A percentile compares a stretch with the other conserved stretches of the same genome.
phyloP scores from a whole-genome alignment of 2,888 invertebrate genomes.

The Rotaria sp. region DNA sequence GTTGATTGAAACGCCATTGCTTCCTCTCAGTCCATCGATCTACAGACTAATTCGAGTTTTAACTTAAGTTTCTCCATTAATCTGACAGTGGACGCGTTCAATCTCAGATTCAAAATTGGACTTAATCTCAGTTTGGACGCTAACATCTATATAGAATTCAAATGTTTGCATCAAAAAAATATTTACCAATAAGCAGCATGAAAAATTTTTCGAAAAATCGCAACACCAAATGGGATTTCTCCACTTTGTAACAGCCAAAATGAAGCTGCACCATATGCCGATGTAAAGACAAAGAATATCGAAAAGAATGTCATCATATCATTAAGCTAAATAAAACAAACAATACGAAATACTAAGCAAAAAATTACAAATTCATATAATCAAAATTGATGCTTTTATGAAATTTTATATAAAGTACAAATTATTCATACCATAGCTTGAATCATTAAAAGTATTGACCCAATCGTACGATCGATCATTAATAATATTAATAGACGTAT shows the following conservation, averaged over 20 bases:
- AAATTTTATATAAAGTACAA: neutral
- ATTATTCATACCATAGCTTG: neutral
- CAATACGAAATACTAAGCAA: neutral
- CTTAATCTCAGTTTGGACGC: no score
- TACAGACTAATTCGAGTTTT: no score
- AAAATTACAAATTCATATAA: no score
- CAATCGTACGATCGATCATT: neutral
- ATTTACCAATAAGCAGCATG: neutral
- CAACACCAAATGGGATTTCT: neutral
- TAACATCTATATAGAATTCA: no score
- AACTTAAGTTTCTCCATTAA: no score
- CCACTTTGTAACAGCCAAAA: neutral
- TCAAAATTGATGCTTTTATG: neutral
- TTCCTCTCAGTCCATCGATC: no score
- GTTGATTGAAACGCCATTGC: no score
- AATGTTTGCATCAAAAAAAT: no score
- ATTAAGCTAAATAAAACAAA: neutral
- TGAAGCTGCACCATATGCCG: neutral
- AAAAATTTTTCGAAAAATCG: neutral
- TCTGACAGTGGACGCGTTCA: no score
- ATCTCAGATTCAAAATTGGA: no score
- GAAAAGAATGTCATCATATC: neutral
- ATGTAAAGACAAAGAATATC: neutral
- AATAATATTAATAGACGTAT: constrained; percentile 5
- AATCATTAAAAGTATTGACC: neutral